Conservation (phyloP, 2,113 vertebrate genomes). For the Saimiri boliviensis region DNA sequence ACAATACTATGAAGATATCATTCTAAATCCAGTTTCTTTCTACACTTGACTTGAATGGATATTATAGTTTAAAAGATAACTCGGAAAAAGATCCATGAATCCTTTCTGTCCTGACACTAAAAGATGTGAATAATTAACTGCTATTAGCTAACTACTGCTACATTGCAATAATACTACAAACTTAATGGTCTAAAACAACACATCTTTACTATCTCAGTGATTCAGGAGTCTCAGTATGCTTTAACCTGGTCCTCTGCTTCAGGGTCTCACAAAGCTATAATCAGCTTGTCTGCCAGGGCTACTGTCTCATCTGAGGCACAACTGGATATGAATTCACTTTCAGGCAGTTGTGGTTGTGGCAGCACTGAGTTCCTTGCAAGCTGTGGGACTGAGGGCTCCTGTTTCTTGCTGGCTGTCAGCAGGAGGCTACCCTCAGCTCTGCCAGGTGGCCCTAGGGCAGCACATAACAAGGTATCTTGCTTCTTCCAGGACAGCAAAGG, state of each 20-base stretch:
- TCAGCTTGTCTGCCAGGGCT: neutral
- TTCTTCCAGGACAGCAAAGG: neutral
- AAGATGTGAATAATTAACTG: neutral
- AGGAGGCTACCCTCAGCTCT: neutral
- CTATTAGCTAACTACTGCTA: neutral
- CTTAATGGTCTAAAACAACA: neutral
- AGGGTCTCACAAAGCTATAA: neutral
- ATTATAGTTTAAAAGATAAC: conserved; percentile 30
- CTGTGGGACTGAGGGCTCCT: neutral
- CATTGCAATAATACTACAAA: neutral
- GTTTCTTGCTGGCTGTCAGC: neutral
- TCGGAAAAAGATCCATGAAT: neutral
- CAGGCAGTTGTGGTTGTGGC: neutral
- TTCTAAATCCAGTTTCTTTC: neutral
- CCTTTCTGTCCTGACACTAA: neutral
- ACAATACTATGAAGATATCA: neutral
- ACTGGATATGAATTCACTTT: neutral
- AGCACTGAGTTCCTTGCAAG: neutral
- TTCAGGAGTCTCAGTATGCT: neutral
- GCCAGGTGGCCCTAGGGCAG: neutral
- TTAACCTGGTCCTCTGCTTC: neutral
- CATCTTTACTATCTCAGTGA: neutral
- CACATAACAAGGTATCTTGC: neutral
- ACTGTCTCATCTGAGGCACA: neutral
- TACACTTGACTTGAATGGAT: conserved; percentile 20